A percentile compares a stretch with the other conserved stretches of the same genome.
Conservation (phyloP, 2,888 invertebrate genomes). For the Lamellibrachia satsuma region DNA sequence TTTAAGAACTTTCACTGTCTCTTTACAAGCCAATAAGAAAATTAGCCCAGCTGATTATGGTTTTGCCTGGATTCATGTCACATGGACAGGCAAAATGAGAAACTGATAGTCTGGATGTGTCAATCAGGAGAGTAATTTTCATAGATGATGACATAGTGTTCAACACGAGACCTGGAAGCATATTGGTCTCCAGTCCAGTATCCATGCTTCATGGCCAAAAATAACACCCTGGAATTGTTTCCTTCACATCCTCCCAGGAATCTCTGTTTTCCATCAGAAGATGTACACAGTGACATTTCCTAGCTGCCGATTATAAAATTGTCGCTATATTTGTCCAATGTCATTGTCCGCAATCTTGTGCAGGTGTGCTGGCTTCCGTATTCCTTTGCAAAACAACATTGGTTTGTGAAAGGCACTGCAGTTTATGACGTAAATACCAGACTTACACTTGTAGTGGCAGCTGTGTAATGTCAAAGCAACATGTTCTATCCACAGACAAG, state of each 20-base stretch:
- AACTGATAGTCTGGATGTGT: background rate
- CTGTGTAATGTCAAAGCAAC: background rate
- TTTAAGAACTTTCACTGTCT: background rate
- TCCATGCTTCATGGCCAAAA: background rate
- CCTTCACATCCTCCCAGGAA: background rate
- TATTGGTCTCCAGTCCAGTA: background rate
- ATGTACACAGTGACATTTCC: slow-evolving; percentile 1
- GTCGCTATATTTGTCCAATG: background rate
- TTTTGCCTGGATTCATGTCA: background rate
- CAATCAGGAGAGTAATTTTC: background rate
- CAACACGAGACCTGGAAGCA: background rate
- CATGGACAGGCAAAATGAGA: background rate
- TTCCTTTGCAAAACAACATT: background rate
- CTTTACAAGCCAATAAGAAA: background rate
- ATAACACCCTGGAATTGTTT: background rate
- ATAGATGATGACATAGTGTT: background rate
- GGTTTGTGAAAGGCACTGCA: background rate
- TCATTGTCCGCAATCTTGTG: background rate
- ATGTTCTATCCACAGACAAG: background rate
- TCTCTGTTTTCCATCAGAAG: background rate
- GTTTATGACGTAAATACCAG: background rate
- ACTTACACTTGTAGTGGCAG: background rate
- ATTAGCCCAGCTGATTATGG: background rate
- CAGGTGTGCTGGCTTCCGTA: background rate
- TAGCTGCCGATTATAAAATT: background rate